Conservation (phyloP, 2,113 vertebrate species). For the Ammospiza nelsoni region DNA sequence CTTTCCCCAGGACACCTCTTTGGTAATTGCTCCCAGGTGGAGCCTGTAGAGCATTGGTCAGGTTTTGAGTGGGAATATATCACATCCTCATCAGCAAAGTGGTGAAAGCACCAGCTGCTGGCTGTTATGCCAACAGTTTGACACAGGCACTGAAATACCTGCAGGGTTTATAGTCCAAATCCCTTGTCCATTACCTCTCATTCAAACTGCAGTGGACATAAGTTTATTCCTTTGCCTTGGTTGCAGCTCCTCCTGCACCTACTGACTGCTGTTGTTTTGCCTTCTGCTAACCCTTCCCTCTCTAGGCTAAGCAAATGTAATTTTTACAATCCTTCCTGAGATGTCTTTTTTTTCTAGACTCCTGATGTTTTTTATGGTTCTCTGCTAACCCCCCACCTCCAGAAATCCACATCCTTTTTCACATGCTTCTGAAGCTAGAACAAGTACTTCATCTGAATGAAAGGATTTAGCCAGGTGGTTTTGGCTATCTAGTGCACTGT, state of each 20-base stretch:
- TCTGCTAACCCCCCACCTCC: neutral
- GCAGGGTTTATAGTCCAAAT: neutral
- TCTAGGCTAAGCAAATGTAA: neutral
- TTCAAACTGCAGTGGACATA: neutral
- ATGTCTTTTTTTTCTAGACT: neutral
- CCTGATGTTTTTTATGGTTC: neutral
- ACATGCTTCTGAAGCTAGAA: neutral
- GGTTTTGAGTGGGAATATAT: neutral
- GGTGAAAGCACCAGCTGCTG: neutral
- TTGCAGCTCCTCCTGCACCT: neutral
- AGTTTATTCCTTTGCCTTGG: neutral
- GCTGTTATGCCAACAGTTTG: neutral
- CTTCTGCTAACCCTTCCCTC: neutral
- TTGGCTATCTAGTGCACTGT: neutral
- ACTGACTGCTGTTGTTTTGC: neutral
- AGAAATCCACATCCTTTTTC: neutral
- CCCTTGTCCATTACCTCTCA: neutral
- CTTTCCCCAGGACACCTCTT: neutral
- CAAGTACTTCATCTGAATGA: neutral
- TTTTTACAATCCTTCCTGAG: neutral
- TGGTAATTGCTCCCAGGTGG: neutral
- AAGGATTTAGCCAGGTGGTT: neutral
- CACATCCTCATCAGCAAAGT: neutral
- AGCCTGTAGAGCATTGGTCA: neutral
- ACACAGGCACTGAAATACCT: neutral